These are phyloP conservation scores for Chitala chitala DNA, from an alignment of 2,113 vertebrate species.

Conservation along the genomic window DNA sequence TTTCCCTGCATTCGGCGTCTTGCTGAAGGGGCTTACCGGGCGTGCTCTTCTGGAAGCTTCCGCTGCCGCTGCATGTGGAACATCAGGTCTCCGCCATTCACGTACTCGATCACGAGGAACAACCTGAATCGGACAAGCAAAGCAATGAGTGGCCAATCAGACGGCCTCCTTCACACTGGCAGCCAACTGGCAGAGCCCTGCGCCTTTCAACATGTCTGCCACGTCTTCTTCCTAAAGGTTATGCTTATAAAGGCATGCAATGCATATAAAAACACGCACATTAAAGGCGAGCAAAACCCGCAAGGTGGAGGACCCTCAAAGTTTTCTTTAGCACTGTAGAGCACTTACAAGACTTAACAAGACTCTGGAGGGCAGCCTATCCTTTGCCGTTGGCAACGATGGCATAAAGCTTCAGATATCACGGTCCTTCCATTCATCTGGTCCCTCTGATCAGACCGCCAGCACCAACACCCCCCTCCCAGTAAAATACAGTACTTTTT, in stretches of 20 bases:
- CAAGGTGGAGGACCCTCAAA: neutral
- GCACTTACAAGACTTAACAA: neutral
- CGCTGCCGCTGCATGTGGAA: conserved; percentile 97
- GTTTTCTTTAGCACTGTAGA: neutral
- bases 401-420: neutral
- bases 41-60: conserved; percentile 93
- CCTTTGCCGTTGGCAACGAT: neutral
- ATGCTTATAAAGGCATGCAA: too few species aligned
- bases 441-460: conserved; percentile 11
- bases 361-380: neutral
- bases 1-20: neutral
- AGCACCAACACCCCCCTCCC: neutral
- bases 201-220: too few species aligned
- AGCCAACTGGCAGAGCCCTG: too few species aligned
- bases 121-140: conserved; percentile 62
- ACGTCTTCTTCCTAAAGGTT: too few species aligned
- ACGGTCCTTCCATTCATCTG: neutral
- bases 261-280: neutral
- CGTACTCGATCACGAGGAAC: conserved; percentile 96
- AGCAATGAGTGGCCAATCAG: too few species aligned
- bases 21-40: conserved; percentile 65
- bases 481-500: conserved; percentile 22
- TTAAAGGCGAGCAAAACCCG: neutral
- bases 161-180: too few species aligned
- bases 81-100: conserved; percentile 96